Conservation (phyloP, 2,113 vertebrate genomes). For the Boleophthalmus pectinirostris region DNA sequence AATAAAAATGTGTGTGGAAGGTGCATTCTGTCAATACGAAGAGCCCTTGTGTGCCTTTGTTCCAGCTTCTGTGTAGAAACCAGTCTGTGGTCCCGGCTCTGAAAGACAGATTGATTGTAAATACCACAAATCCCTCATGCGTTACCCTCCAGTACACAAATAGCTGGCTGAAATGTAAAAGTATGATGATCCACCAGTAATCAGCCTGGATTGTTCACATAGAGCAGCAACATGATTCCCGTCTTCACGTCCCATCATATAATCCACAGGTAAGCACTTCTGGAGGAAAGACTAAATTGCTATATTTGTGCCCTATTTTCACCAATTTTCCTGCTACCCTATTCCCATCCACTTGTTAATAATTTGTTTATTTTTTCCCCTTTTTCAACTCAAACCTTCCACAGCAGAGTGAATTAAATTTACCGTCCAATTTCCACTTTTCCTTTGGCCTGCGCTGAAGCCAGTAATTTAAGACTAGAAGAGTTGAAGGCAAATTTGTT, state of each 20-base stretch:
- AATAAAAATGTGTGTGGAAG: no score
- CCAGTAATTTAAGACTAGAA: constrained; percentile 45
- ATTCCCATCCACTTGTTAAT: constrained; percentile 1
- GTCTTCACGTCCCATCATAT: not conserved
- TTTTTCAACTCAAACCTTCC: not conserved
- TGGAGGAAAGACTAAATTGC: constrained; percentile 5
- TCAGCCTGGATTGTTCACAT: not conserved
- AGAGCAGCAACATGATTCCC: not conserved
- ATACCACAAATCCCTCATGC: not conserved
- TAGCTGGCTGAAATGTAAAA: not conserved
- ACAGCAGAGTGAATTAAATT: constrained; percentile 22
- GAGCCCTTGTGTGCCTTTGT: no score
- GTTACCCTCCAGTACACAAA: not conserved
- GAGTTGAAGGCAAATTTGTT: constrained; percentile 38
- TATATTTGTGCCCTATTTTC: constrained; percentile 1
- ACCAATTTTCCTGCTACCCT: not conserved
- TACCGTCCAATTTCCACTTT: constrained; percentile 31
- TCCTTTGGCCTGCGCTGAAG: not conserved
- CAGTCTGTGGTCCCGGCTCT: not conserved
- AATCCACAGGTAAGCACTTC: constrained; percentile 6
- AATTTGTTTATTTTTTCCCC: constrained; percentile 10
- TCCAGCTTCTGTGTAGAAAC: not conserved
- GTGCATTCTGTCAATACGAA: no score
- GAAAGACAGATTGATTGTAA: not conserved
- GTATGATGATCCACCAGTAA: not conserved